Base-by-base conservation (phyloP, 1,140 invertebrate species). In the Drosophila kanapiae region DNA sequence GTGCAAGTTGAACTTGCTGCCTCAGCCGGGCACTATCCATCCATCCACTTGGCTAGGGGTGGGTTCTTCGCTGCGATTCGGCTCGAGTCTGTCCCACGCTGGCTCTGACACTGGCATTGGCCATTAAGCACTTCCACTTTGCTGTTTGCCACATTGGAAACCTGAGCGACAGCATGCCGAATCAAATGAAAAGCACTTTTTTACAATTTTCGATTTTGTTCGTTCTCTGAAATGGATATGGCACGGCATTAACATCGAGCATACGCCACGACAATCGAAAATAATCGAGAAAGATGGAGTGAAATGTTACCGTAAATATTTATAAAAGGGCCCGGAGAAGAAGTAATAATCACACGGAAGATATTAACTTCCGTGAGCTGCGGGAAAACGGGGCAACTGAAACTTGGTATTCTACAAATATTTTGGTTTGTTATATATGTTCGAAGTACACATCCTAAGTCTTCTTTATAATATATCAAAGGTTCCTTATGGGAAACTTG, bases 131-230 rank as follows among this genome's bases (percentile, higher is more conserved):
- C 53, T 76, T 63, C 45, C 51, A 60, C 65, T 78, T 78, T 65
- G 65, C 74, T 78, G 57, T 57, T 74, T 59, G 63, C 58, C 51
- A 58, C 74, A 47, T 53, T 75, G 31, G 68, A 59, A 86, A 88
- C 83, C 83, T 88, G 84, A 88, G 67, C 84, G 84, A 80, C 79
- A 78, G 64, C 75, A 61, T 79, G 82, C 62, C 78, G 68, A 58
- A 75, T 77, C 76, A 69, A 74, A 88, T 88, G 49, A 83, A 88
- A 87, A 87, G 63, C 77, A 80, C 83, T 87, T 87, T 80, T 78
- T 74, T 86, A 64, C 69, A 80, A 88, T 88, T 88, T 80, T 78
- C 65, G 49, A 60, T 61, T 71, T 63, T 31, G 74, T 49, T 38
- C 27, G 5, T 53, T 59, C 49, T 48, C 38, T 18, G 71, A 53